These are phyloP conservation scores for Lamellibrachia luymesi DNA, from an alignment of 1,140 invertebrate species.

Conservation along the genomic window DNA sequence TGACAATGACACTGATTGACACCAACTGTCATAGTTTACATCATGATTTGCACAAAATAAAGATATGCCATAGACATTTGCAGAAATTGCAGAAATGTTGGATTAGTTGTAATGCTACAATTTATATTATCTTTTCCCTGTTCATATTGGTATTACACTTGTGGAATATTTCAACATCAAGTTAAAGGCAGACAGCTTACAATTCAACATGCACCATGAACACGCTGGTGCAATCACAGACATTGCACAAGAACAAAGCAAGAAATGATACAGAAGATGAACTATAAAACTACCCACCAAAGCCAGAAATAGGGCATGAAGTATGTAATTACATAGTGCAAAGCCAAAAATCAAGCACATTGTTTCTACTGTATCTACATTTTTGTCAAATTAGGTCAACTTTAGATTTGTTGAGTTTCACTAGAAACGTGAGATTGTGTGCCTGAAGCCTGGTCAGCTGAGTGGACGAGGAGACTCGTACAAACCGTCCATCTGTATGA, in stretches of 20 bases:
- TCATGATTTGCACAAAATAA: neutral
- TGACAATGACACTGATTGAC: neutral
- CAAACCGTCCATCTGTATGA: constrained; percentile 97
- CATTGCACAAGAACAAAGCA: neutral
- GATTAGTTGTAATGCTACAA: neutral
- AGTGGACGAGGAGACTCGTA: neutral
- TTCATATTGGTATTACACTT: neutral
- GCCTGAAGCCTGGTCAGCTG: neutral
- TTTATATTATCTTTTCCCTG: neutral
- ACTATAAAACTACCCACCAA: neutral
- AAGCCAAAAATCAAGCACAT: neutral
- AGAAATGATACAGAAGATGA: neutral
- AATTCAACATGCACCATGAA: neutral
- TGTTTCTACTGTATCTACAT: neutral
- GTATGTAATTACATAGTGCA: neutral
- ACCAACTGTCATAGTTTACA: neutral
- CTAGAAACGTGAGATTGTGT: neutral
- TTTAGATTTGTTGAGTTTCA: neutral
- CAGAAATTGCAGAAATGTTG: neutral
- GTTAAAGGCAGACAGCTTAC: neutral
- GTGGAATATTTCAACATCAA: neutral
- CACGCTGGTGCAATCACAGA: neutral
- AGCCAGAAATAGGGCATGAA: neutral
- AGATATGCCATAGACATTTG: neutral
- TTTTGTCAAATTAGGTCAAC: neutral